Percentiles rank a stretch among this genome's conserved stretches.
Evolutionary conservation across 37 sponge, comb jelly and placozoan species (phyloP).

Genomic region (Cliona cf. orientalis): DNA sequence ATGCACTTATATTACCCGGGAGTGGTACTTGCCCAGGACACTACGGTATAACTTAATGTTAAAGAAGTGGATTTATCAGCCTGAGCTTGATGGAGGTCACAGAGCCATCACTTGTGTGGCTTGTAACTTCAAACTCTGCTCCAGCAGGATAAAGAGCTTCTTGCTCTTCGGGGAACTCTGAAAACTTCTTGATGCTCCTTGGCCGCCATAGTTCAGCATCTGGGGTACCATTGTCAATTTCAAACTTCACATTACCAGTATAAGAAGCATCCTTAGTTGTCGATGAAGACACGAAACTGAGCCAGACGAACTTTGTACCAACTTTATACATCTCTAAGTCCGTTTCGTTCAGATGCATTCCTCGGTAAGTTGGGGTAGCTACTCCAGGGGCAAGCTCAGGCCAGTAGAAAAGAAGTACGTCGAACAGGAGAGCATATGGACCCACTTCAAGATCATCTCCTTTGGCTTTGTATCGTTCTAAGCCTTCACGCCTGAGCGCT

Average conservation of each 20-base stretch:
- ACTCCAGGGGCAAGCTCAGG: background rate
- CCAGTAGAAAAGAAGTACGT: background rate
- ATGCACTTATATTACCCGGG: no score
- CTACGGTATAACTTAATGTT: no score
- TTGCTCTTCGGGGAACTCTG: background rate
- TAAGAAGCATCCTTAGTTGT: background rate
- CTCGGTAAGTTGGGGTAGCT: no score
- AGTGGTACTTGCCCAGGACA: no score
- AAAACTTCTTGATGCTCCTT: background rate
- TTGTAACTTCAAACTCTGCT: constrained; percentile 9
- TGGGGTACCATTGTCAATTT: background rate
- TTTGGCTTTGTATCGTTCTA: background rate
- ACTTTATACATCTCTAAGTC: background rate
- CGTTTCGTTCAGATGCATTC: background rate
- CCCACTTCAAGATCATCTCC: background rate
- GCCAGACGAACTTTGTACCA: background rate
- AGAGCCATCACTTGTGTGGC: background rate
- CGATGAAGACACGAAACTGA: background rate
- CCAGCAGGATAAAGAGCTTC: constrained; percentile 21
- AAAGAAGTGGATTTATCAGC: background rate
- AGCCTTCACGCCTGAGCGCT: background rate
- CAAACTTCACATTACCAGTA: background rate
- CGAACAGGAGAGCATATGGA: background rate
- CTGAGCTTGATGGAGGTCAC: background rate
- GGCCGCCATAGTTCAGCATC: background rate